A percentile compares a stretch with the other conserved stretches of the same genome.
These are phyloP conservation scores for Pollenia amentaria DNA, from an alignment of 2,888 invertebrate genomes.

Conservation along the genomic window DNA sequence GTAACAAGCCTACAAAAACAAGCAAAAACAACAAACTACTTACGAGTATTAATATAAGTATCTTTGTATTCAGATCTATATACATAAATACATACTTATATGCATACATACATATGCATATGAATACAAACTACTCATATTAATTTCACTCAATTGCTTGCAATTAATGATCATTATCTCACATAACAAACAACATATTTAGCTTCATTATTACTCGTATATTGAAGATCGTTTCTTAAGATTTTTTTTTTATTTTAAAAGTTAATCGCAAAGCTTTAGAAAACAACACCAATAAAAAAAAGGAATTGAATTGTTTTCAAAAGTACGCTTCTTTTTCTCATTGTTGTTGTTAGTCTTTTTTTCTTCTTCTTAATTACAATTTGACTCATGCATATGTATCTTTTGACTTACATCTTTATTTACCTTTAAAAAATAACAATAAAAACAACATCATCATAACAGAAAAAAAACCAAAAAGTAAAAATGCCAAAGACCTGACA, in stretches of 20 bases:
- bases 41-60: slow-evolving; percentile 16
- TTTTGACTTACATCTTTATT: background rate
- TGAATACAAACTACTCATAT: background rate
- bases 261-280: slow-evolving; percentile 32
- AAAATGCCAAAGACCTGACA: slow-evolving; percentile 45
- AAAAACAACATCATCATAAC: background rate
- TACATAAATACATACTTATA: slow-evolving; percentile 5
- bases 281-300: slow-evolving; percentile 36
- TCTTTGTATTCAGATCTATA: background rate
- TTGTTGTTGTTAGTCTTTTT: background rate
- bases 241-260: background rate
- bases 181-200: background rate
- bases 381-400: background rate
- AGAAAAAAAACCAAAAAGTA: background rate
- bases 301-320: slow-evolving; percentile 64
- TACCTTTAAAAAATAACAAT: background rate
- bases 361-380: background rate
- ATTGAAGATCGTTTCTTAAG: slow-evolving; percentile 2
- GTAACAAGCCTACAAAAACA: slow-evolving; percentile 41
- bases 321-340: slow-evolving; percentile 7
- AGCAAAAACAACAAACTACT: slow-evolving; percentile 20
- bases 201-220: slow-evolving; percentile 29
- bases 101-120: background rate
- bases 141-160: slow-evolving; percentile 30
- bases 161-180: slow-evolving; percentile 60